Conservation (phyloP, 2,113 vertebrate species). For the Entomyzon cyanotis region DNA sequence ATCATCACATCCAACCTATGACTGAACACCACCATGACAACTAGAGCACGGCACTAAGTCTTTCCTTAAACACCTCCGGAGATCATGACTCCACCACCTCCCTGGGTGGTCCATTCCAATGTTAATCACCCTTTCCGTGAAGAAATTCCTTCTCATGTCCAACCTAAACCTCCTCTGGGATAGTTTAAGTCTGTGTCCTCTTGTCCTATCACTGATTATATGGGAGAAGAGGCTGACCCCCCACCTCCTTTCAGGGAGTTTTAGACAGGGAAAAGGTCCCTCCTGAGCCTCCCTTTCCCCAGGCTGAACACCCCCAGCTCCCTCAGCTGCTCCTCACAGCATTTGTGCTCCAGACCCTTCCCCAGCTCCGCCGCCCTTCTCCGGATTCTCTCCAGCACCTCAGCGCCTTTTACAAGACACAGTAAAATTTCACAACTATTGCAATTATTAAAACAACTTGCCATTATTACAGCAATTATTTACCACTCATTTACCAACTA, state of each 20-base stretch:
- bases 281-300: background rate
- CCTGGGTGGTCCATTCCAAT: background rate
- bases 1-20: background rate
- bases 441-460: background rate
- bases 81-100: background rate
- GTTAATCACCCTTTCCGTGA: background rate
- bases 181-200: background rate
- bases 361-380: background rate
- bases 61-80: background rate
- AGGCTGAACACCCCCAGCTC: background rate
- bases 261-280: background rate
- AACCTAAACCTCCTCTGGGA: background rate
- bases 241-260: background rate
- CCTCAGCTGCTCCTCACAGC: background rate
- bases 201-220: too few relatives aligned
- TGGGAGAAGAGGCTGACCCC: background rate
- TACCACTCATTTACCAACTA: background rate
- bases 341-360: background rate
- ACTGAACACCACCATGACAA: background rate
- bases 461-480: too few relatives aligned
- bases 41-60: background rate
- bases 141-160: background rate
- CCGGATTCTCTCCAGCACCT: background rate
- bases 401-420: background rate
- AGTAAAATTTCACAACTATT: background rate